phyloP scores from a whole-genome alignment of 2,113 vertebrate species.

The Neolamprologus fasciatus region DNA sequence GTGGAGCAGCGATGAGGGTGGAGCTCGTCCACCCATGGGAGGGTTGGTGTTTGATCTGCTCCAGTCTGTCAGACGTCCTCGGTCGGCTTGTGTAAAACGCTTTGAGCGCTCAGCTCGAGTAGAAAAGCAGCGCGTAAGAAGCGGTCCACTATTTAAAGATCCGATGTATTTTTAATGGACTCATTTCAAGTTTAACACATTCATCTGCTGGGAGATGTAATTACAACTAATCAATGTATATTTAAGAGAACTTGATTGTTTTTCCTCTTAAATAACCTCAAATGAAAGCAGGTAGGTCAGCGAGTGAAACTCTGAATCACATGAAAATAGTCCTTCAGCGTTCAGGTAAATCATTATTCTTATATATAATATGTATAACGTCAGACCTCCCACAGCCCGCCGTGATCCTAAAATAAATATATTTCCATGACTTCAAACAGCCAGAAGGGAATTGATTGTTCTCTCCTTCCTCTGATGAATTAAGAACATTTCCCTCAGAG shows the following conservation, averaged over 20 bases:
- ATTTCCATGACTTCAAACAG: slow-evolving; percentile 56
- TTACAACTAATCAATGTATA: not conserved
- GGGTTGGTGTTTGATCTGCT: not conserved
- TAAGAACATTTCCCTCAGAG: slow-evolving; percentile 52
- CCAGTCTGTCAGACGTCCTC: not conserved
- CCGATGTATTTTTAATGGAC: not conserved
- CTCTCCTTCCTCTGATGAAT: slow-evolving; percentile 53
- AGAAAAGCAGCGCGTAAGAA: not conserved
- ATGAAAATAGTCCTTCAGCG: not conserved
- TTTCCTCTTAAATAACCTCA: not conserved
- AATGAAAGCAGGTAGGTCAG: not conserved
- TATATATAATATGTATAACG: not conserved
- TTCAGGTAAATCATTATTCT: not conserved
- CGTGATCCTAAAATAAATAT: slow-evolving; percentile 43
- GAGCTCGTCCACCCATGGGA: not conserved
- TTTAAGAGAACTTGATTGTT: not conserved
- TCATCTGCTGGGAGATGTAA: not conserved
- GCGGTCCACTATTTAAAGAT: not conserved
- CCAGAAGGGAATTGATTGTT: slow-evolving; percentile 43
- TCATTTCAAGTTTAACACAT: not conserved
- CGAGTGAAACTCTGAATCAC: not conserved
- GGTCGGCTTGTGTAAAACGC: not conserved
- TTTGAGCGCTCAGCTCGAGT: not conserved
- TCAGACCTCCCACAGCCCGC: not conserved
- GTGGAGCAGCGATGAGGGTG: not conserved